phyloP scores from a whole-genome alignment of 2,797 vertebrate genomes.

The Tadarida brasiliensis region DNA sequence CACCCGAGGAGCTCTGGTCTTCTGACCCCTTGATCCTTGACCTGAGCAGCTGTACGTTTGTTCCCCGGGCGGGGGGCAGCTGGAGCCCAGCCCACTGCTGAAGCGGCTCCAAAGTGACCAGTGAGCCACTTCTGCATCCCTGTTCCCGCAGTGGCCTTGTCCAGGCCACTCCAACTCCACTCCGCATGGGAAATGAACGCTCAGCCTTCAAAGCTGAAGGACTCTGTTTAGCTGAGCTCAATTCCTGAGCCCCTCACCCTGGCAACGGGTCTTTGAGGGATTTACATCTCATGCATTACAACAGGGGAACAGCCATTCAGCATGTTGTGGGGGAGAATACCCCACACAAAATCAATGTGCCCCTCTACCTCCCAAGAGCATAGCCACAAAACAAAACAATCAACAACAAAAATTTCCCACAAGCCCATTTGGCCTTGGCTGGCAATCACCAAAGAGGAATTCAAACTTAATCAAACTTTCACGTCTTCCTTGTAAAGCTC shows the following conservation, averaged over 20 bases:
- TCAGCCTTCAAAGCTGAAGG: slow-evolving; percentile 63
- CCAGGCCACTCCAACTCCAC: background rate
- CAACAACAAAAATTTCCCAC: slow-evolving; percentile 72
- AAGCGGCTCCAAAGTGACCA: background rate
- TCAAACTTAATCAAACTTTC: slow-evolving; percentile 87
- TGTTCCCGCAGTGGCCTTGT: slow-evolving; percentile 46
- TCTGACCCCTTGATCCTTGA: background rate
- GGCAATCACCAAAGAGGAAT: slow-evolving; percentile 82
- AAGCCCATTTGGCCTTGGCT: slow-evolving; percentile 73
- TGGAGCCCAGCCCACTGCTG: background rate
- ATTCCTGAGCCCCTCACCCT: slow-evolving; percentile 60
- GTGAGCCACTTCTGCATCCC: background rate
- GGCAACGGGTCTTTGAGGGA: slow-evolving; percentile 66
- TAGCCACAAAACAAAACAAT: slow-evolving; percentile 55
- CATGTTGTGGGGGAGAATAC: background rate
- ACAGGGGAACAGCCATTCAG: slow-evolving; percentile 77
- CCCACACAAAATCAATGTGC: slow-evolving; percentile 49
- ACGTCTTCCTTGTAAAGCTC: slow-evolving; percentile 83
- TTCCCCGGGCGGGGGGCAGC: background rate
- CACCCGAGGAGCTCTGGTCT: background rate
- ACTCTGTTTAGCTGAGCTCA: slow-evolving; percentile 52
- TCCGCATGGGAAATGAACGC: slow-evolving; percentile 65
- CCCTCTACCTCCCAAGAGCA: background rate
- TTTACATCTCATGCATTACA: slow-evolving; percentile 69
- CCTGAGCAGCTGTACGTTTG: background rate